Percentiles rank a stretch among this genome's conserved stretches.
Evolutionary conservation across 2,888 invertebrate genomes (phyloP).

Genomic region (Hermaeophaga mercurialis): DNA sequence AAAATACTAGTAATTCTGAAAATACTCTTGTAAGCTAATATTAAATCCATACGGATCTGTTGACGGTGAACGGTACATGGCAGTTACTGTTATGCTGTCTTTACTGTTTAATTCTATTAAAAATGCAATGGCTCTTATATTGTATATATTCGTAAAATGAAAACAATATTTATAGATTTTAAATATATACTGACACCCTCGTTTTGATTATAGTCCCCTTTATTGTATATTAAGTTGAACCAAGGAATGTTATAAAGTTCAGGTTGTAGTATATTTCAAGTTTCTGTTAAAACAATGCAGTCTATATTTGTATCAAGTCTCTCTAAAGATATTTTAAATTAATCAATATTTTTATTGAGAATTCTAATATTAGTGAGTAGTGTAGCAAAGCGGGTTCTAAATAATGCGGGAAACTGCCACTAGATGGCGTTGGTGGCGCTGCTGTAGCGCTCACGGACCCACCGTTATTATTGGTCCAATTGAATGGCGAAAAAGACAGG

Average conservation of each 20-base stretch:
- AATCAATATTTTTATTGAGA: constrained; percentile 9
- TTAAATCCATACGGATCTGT: constrained; percentile 8
- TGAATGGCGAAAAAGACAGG: too few relatives aligned
- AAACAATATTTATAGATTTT: not conserved
- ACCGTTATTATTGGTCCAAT: too few relatives aligned
- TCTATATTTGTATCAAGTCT: constrained; percentile 3
- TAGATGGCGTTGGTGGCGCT: too few relatives aligned
- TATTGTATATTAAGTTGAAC: constrained; percentile 1
- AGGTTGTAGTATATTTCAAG: not conserved
- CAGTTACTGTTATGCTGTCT: constrained; percentile 10
- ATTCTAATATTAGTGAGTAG: not conserved
- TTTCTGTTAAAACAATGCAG: constrained; percentile 1
- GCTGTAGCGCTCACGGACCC: too few relatives aligned
- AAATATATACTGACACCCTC: constrained; percentile 10
- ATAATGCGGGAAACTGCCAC: too few relatives aligned
- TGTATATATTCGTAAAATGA: not conserved
- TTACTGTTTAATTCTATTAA: not conserved
- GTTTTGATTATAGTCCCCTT: constrained; percentile 6
- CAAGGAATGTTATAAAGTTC: not conserved
- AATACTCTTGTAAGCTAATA: not conserved
- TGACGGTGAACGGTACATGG: constrained; percentile 14
- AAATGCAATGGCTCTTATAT: constrained; percentile 8
- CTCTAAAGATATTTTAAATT: constrained; percentile 9
- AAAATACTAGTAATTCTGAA: constrained; percentile 6
- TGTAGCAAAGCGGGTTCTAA: too few relatives aligned